Conservation (phyloP, 2,888 invertebrate genomes). For the Drosophila neotestacea region DNA sequence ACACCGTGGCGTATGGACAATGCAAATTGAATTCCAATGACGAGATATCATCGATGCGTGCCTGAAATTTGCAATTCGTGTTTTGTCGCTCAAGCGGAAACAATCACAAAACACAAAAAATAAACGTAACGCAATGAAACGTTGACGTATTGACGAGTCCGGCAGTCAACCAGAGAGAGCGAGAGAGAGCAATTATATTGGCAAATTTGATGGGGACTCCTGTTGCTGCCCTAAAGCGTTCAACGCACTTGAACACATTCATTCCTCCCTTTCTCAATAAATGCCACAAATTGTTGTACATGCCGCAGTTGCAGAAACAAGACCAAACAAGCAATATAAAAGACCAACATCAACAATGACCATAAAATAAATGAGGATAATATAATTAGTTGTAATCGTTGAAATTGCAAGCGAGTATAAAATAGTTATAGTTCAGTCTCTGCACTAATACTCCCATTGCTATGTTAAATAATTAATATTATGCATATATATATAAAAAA, state of each 20-base stretch:
- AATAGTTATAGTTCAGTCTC: too few relatives aligned
- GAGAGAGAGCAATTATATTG: slow-evolving; percentile 39
- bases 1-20: slow-evolving; percentile 58
- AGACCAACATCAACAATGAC: slow-evolving; percentile 1
- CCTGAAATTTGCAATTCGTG: slow-evolving; percentile 76
- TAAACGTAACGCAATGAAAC: slow-evolving; percentile 21
- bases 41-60: slow-evolving; percentile 80
- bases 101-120: slow-evolving; percentile 58
- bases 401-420: too few relatives aligned
- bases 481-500: too few relatives aligned
- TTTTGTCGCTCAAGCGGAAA: slow-evolving; percentile 70
- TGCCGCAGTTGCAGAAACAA: slow-evolving; percentile 14
- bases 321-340: slow-evolving; percentile 9
- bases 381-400: not conserved
- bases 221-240: slow-evolving; percentile 22
- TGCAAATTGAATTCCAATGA: slow-evolving; percentile 79
- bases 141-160: slow-evolving; percentile 22
- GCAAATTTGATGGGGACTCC: slow-evolving; percentile 20
- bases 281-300: slow-evolving; percentile 17
- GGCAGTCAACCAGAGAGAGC: not conserved
- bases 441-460: too few relatives aligned
- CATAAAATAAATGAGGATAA: not conserved
- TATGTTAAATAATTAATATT: too few relatives aligned
- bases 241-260: slow-evolving; percentile 13
- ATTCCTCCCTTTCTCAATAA: not conserved